phyloP scores from a whole-genome alignment of 1,140 invertebrate species.

The Megalopta genalis region DNA sequence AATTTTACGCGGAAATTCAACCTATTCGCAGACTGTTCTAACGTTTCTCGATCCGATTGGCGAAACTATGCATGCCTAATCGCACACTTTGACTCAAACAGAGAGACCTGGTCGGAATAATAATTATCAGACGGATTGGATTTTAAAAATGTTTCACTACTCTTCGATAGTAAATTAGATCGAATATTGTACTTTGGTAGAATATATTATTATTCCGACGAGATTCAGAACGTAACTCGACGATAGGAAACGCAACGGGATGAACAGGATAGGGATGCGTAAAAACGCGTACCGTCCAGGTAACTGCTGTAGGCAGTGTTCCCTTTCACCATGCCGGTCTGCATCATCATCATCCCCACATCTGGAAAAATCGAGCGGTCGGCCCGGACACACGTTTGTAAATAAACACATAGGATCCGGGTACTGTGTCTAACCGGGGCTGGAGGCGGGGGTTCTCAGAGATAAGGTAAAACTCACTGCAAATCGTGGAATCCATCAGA shows the following conservation, averaged over 20 bases:
- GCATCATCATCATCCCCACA: slow-evolving; percentile 97
- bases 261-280: slow-evolving; percentile 66
- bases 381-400: slow-evolving; percentile 62
- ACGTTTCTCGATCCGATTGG: not conserved
- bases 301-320: slow-evolving; percentile 88
- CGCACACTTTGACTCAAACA: slow-evolving; percentile 11
- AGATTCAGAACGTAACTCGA: slow-evolving; percentile 34
- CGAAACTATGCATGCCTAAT: not conserved
- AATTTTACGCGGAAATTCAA: too few relatives aligned
- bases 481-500: not conserved
- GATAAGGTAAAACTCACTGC: not conserved
- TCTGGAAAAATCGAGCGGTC: slow-evolving; percentile 88
- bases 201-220: slow-evolving; percentile 39
- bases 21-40: too few relatives aligned
- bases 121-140: not conserved
- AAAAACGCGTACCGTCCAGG: slow-evolving; percentile 87
- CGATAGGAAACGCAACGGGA: slow-evolving; percentile 34
- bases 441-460: not conserved
- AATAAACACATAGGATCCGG: slow-evolving; percentile 27
- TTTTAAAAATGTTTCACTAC: too few relatives aligned
- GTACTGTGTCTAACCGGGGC: not conserved
- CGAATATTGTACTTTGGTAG: too few relatives aligned
- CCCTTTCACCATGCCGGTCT: slow-evolving; percentile 94
- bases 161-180: too few relatives aligned
- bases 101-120: slow-evolving; percentile 48